phyloP scores from a whole-genome alignment of 2,888 invertebrate genomes.

The Hofmannophila pseudospretella region DNA sequence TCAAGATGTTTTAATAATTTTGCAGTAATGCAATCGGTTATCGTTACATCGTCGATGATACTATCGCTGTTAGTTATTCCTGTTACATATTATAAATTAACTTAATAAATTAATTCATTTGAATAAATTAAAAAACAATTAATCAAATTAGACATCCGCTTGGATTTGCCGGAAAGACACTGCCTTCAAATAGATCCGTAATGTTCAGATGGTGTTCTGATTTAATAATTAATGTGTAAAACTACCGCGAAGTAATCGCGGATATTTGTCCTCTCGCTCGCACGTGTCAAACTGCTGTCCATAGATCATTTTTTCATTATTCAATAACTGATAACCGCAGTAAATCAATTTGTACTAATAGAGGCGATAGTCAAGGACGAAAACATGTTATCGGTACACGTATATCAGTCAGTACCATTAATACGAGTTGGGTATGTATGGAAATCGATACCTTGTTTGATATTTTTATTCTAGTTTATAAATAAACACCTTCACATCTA shows the following conservation, averaged over 20 bases:
- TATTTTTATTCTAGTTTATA: not conserved
- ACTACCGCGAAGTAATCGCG: slow-evolving; percentile 55
- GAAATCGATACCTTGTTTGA: too few relatives aligned
- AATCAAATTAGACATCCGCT: slow-evolving; percentile 32
- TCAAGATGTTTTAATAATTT: too few relatives aligned
- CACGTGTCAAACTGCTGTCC: slow-evolving; percentile 16
- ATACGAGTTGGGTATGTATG: too few relatives aligned
- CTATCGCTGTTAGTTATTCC: too few relatives aligned
- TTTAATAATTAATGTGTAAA: slow-evolving; percentile 66
- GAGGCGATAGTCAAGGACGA: too few relatives aligned
- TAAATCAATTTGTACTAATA: slow-evolving; percentile 1
- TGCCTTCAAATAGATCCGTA: slow-evolving; percentile 56
- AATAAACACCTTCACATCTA: too few relatives aligned
- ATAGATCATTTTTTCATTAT: slow-evolving; percentile 6
- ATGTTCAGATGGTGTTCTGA: slow-evolving; percentile 52
- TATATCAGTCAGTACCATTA: too few relatives aligned
- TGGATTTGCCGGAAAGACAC: slow-evolving; percentile 33
- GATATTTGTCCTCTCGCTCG: slow-evolving; percentile 40
- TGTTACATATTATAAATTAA: too few relatives aligned
- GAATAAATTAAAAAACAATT: slow-evolving; percentile 15
- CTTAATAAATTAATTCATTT: too few relatives aligned
- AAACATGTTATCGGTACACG: too few relatives aligned
- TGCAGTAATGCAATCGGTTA: too few relatives aligned
- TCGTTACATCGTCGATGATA: too few relatives aligned
- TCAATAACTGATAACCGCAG: slow-evolving; percentile 10